Conservation (phyloP, 2,888 invertebrate species). For the Chloromyia formosa region DNA sequence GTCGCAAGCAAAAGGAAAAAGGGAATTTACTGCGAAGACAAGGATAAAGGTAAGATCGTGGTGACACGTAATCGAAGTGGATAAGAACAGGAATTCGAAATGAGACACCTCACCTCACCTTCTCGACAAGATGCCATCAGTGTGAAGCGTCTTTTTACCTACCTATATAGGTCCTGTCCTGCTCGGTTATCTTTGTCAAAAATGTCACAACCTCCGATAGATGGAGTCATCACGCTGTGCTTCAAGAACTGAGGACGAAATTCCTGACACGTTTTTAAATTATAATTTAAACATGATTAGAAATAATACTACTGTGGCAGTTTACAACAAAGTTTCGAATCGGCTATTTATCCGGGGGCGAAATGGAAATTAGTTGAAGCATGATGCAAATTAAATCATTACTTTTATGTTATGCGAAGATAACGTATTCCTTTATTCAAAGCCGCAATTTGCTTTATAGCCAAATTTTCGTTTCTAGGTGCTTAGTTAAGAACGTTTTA, state of each 20-base stretch:
- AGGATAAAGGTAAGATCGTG: conserved; percentile 2
- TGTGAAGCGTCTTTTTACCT: not conserved
- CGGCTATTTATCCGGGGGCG: not conserved
- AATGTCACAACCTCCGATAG: not conserved
- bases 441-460: too few relatives aligned
- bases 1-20: not conserved
- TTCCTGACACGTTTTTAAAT: conserved; percentile 41
- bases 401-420: too few relatives aligned
- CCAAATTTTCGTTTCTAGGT: too few relatives aligned
- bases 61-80: conserved; percentile 38
- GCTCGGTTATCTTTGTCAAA: not conserved
- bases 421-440: too few relatives aligned
- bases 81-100: conserved; percentile 21
- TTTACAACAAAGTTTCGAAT: not conserved
- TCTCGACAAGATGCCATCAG: not conserved
- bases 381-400: not conserved
- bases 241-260: not conserved
- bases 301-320: not conserved
- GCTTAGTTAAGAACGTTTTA: too few relatives aligned
- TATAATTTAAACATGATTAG: conserved; percentile 42
- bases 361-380: not conserved
- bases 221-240: not conserved
- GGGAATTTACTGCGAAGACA: not conserved
- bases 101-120: not conserved
- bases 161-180: not conserved